Base-by-base conservation (phyloP, 2,797 vertebrate genomes). In the Lutjanus argentimaculatus region DNA sequence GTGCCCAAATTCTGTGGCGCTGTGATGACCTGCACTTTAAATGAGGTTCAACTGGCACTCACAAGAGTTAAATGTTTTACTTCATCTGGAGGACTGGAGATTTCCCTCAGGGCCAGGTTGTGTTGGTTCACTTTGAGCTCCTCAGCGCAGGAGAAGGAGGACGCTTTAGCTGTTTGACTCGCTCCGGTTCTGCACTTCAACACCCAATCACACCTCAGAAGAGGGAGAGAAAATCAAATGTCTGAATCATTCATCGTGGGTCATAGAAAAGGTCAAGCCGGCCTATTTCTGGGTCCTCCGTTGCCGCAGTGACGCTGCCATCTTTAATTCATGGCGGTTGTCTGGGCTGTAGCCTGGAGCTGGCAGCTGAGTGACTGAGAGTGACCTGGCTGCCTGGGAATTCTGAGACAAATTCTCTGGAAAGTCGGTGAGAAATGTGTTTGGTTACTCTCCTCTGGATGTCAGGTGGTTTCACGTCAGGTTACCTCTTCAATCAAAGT, bases 241-340 rank as follows among this genome's bases (percentile, higher is more conserved):
- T 92, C 89, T 91, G 85, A 93, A 90, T 90, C 88, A 88, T 91
- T 93, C 85, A 91, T 80, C 4, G 57, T 46, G 36, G 91, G 91
- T 93, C 91, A 74, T 56, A 48, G 75, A 85, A 90, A 93, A 95
- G 93, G 94, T 95, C 93, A 92, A 70, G 63, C 57, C 22, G 2
- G 83, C 91, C 93, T 94, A 92, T 93, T 93, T 93, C 84, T 90
- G 87, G 89, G 80, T 78, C 75, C 76, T 77, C 77, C 0, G 72
- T 83, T 84, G 91, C 91, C 58, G 42, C 83, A 75, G 90, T 65
- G 83, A 89, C 63, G 77, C 77, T 86, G 86, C 87, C 91, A 93
- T 95, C 88, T 94, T 93, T 93, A 92, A 94, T 95, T 94, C 91
- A 93, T 95, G 83, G 89, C 67, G 22, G 79, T 58, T 87, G 90